Evolutionary conservation across 2,113 vertebrate species (phyloP).

Genomic region (Peucedramus taeniatus): DNA sequence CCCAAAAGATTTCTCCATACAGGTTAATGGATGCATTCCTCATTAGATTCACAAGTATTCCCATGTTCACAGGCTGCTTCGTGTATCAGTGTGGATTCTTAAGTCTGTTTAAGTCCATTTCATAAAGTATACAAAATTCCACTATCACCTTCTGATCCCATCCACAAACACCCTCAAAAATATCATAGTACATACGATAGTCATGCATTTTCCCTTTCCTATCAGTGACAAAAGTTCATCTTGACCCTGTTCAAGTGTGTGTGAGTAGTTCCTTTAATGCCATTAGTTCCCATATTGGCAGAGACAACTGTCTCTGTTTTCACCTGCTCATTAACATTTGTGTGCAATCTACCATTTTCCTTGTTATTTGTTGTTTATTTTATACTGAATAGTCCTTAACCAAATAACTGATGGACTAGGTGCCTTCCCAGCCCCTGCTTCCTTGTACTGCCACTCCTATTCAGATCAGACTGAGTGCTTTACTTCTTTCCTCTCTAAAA

Average conservation of each 20-base stretch:
- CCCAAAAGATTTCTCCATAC: background rate
- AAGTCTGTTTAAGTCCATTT: background rate
- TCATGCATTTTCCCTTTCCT: background rate
- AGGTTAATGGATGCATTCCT: background rate
- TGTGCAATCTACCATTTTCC: background rate
- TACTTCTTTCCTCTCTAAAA: background rate
- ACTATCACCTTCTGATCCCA: background rate
- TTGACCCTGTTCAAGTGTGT: background rate
- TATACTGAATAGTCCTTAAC: background rate
- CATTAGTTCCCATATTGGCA: background rate
- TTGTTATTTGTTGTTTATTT: background rate
- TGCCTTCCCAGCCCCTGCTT: background rate
- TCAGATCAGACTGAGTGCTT: background rate
- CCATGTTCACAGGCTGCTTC: rapidly evolving
- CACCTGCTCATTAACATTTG: background rate
- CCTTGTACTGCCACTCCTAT: background rate
- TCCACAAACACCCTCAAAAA: background rate
- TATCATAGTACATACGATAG: background rate
- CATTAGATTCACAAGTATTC: rapidly evolving
- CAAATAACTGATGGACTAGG: background rate
- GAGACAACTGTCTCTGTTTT: background rate
- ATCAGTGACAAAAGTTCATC: background rate
- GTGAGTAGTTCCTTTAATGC: background rate
- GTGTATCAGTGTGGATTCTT: background rate
- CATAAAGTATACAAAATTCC: background rate